Evolutionary conservation across 2,797 vertebrate species (phyloP).

Genomic region (Cynopterus sphinx): DNA sequence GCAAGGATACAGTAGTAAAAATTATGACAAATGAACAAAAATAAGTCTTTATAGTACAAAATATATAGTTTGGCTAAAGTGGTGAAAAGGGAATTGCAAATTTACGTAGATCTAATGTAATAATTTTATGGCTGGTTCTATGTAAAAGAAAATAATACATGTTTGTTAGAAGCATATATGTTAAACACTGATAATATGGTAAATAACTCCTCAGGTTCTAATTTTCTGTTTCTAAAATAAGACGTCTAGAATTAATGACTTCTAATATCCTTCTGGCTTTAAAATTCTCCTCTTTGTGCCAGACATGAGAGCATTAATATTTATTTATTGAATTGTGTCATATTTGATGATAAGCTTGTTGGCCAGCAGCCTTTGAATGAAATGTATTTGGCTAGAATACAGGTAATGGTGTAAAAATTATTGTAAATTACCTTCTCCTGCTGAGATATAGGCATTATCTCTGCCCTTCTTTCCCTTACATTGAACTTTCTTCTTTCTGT

Average conservation of each 20-base stretch:
- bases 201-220: neutral
- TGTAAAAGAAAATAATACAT: neutral
- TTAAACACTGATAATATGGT: neutral
- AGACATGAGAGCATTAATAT: neutral
- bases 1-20: neutral
- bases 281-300: neutral
- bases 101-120: neutral
- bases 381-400: neutral
- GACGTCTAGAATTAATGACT: neutral
- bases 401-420: neutral
- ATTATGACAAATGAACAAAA: neutral
- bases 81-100: neutral
- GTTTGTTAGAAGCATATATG: neutral
- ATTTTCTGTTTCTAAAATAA: conserved; percentile 20
- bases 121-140: neutral
- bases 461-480: neutral
- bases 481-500: conserved; percentile 18
- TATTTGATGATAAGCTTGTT: conserved; percentile 30
- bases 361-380: neutral
- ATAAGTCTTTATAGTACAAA: neutral
- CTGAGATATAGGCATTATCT: neutral
- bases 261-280: neutral
- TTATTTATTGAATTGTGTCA: conserved; percentile 34
- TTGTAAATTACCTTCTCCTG: conserved; percentile 17
- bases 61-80: neutral